Base-by-base conservation (phyloP, 2,797 vertebrate genomes). In the Lepus townsendii region DNA sequence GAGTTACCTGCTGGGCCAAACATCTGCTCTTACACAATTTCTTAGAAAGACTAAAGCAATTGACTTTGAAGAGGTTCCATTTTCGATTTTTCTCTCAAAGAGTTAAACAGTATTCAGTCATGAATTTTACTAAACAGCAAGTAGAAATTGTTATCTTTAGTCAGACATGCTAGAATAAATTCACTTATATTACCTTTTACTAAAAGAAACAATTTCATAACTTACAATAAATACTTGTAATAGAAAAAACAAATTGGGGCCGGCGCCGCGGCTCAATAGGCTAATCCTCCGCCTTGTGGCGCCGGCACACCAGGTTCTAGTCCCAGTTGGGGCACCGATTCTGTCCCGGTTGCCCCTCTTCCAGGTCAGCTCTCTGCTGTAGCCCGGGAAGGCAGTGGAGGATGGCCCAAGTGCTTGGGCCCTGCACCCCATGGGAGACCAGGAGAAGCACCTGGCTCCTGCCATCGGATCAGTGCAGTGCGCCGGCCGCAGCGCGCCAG, bases 11-110 rank as follows among this genome's bases (percentile, higher is more conserved):
- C 42, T 47, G 42, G 42, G 42, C 42, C 42, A 47, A 47, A 47
- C 42, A 47, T 47, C 42, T 47, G 42, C 42, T 47, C 19, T 54
- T 38, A 95, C 42, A 32, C 30, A 68, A 78, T 57, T 92, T 95
- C 77, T 90, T 94, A 35, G 88, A 92, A 90, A 93, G 22, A 47
- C 30, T 80, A 68, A 91, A 87, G 50, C n/a, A 96, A 84, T n/a
- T 82, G 54, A 94, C 35, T 86, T 76, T 26, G 77, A 87, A 78
- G 14, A 85, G 26, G 79, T 90, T 92, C 35, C 83, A 84, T 47
- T 90, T 96, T 52, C 79, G 54, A 73, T 91, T 95, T 92, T 84
- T 47, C 38, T 93, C 19, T 93, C 42, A 91, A 83, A 94, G 26
- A 89, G 17, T 7, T 76, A 91, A 86, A 47, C 27, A 89, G 83